Base-by-base conservation (phyloP, 2,888 invertebrate species). In the Invenusta paracnida region DNA sequence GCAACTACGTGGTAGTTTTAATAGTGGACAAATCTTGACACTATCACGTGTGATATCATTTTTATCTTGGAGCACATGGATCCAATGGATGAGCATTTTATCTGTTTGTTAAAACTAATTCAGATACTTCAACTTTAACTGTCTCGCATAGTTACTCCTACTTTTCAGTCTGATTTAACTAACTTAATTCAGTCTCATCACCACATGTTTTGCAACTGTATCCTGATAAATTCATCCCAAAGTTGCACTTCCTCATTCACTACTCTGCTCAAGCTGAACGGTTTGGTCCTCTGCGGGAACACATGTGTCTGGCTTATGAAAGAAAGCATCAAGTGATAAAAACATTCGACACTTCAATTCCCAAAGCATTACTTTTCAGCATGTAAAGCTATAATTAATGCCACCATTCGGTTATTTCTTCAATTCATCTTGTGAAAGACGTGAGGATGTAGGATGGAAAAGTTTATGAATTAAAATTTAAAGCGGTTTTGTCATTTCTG, bases 281-380 rank as follows among this genome's bases (percentile, higher is more conserved):
- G 31, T 82, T 82, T 82, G 82, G 82, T 27, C 31, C 82, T 5
- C 30, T 82, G 31, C 2, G 82, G 23, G 31, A 28, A 11, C 82
- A 82, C 29, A 27, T 30, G 29, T 82, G 82, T 28, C 82, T 82
- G 2, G 82, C 82, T 17, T 82, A 11, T 82, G 82, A 82, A 82
- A 29, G 82, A 29, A 82, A 82, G 23, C 82, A 82, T 28, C 82
- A 82, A 28, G 82, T 82, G 5, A 30, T 82, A 2, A 82, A 82
- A 82, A 82, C 28, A 11, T 82, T 13, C 2, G 82, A 28, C 31
- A 82, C 31, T 82, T 82, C 29, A 82, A 82, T 82, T 82, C 13
- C 82, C 2, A n/a, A 29, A 82, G 28, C 31, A 30, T 82, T 82
- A 1, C 82, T 27, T 82, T 28, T 5, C 82, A 2, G 23, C 82